Conservation (phyloP, 2,888 invertebrate genomes). For the Ceraclea dissimilis region DNA sequence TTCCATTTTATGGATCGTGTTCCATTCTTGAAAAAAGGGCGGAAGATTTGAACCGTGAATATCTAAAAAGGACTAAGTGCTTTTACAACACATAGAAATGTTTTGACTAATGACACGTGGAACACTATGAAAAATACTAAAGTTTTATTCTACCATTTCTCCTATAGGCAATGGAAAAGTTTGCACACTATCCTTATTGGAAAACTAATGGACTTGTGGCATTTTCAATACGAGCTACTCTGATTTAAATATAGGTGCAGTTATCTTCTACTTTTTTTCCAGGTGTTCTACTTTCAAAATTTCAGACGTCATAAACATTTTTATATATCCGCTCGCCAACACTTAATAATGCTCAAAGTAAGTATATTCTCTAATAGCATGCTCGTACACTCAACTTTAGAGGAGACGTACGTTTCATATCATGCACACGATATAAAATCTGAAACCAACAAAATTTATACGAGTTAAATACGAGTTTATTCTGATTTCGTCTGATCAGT, state of each 20-base stretch:
- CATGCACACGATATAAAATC: too few species aligned
- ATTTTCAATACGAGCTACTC: not conserved
- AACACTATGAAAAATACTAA: not conserved
- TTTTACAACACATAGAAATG: not conserved
- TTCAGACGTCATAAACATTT: not conserved
- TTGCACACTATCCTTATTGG: not conserved
- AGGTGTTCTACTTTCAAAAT: not conserved
- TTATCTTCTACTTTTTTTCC: not conserved
- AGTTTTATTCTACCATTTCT: not conserved
- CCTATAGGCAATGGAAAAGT: not conserved
- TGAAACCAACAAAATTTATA: too few species aligned
- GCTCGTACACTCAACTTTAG: too few species aligned
- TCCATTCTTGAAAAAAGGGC: conserved; percentile 12
- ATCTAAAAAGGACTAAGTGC: conserved; percentile 8
- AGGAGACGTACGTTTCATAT: too few species aligned
- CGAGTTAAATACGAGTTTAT: too few species aligned
- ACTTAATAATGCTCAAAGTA: too few species aligned
- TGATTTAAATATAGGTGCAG: not conserved
- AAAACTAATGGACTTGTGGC: not conserved
- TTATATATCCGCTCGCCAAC: too few species aligned
- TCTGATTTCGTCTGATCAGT: too few species aligned
- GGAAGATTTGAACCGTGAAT: conserved; percentile 1
- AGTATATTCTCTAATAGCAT: too few species aligned
- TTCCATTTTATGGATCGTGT: conserved; percentile 40
- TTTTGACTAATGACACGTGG: conserved; percentile 1